Percentiles rank a stretch among this genome's conserved stretches.
Evolutionary conservation across 2,113 vertebrate genomes (phyloP).

Genomic region (Anthoscopus minutus): DNA sequence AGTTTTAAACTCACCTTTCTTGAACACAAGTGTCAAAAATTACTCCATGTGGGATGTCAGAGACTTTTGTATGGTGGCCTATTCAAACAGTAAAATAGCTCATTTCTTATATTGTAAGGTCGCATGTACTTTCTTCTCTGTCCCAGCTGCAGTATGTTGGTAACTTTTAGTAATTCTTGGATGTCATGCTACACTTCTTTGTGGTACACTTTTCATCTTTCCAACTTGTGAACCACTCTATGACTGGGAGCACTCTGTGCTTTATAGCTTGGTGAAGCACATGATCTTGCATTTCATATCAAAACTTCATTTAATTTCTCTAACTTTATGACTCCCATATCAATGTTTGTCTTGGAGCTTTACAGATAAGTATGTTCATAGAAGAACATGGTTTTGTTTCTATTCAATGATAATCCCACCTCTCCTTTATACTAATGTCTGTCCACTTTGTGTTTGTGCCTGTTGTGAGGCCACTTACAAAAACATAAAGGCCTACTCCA

Average conservation of each 20-base stretch:
- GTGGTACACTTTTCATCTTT: background rate
- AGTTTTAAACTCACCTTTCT: background rate
- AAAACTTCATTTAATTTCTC: background rate
- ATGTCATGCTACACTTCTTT: background rate
- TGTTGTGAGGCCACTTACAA: background rate
- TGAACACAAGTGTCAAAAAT: background rate
- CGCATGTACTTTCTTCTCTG: background rate
- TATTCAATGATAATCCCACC: background rate
- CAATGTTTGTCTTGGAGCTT: background rate
- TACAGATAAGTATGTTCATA: background rate
- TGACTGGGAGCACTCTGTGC: background rate
- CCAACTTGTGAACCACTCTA: background rate
- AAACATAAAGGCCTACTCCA: background rate
- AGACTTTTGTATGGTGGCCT: background rate
- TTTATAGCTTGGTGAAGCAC: background rate
- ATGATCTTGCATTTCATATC: background rate
- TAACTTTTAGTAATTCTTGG: background rate
- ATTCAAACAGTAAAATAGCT: background rate
- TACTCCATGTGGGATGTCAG: background rate
- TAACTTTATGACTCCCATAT: background rate
- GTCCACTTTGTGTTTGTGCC: background rate
- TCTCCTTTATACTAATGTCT: background rate
- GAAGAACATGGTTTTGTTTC: background rate
- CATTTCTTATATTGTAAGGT: background rate
- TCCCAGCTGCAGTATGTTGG: background rate